phyloP scores from a whole-genome alignment of 2,888 invertebrate species.

The Tenthredo distinguenda region DNA sequence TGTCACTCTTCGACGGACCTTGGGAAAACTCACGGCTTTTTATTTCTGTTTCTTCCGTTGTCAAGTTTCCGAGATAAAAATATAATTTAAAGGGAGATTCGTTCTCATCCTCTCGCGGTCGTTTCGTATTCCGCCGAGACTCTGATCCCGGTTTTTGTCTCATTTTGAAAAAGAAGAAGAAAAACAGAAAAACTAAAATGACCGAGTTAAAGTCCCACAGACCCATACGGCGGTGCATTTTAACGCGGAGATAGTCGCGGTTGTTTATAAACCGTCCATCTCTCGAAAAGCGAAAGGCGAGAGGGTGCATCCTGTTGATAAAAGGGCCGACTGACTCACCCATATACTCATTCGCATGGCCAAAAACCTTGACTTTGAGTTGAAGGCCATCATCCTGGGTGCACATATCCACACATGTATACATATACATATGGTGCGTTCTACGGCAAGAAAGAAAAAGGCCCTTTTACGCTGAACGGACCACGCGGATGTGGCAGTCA shows the following conservation, averaged over 20 bases:
- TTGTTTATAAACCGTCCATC: slow-evolving; percentile 59
- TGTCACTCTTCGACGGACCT: background rate
- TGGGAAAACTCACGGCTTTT: background rate
- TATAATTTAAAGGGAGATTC: background rate
- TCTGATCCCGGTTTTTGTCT: background rate
- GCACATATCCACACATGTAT: background rate
- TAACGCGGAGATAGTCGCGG: slow-evolving; percentile 40
- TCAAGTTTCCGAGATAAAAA: background rate
- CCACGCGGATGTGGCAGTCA: slow-evolving; percentile 31
- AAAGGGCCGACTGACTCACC: slow-evolving; percentile 36
- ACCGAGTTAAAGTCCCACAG: background rate
- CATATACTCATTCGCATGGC: slow-evolving; percentile 54
- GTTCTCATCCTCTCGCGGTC: background rate
- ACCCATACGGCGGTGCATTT: background rate
- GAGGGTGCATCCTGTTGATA: slow-evolving; percentile 52
- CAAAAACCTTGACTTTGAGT: slow-evolving; percentile 67
- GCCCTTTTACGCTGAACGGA: slow-evolving; percentile 36
- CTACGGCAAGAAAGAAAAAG: background rate
- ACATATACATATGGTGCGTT: background rate
- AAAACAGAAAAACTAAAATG: background rate
- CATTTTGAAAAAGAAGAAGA: background rate
- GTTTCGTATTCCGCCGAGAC: background rate
- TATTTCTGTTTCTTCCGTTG: background rate
- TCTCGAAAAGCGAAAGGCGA: slow-evolving; percentile 3
- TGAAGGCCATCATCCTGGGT: slow-evolving; percentile 64